Percentiles rank a stretch among this genome's conserved stretches.
Conservation (phyloP, 2,113 vertebrate species). For the Hydrochoerus hydrochaeris region DNA sequence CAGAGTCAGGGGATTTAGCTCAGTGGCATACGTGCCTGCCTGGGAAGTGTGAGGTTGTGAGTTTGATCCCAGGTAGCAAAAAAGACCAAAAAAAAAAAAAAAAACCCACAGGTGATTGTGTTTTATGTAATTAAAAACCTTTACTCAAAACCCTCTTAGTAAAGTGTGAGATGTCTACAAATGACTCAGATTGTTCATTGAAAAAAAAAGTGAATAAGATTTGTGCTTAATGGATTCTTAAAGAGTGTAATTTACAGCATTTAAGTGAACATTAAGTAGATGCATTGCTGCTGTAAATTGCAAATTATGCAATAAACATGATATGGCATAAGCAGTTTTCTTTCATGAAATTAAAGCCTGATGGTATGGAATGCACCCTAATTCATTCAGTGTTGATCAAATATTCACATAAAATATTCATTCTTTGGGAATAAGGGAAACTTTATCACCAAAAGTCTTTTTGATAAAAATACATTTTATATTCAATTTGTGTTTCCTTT, state of each 20-base stretch:
- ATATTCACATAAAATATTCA: conserved; percentile 37
- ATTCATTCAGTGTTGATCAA: conserved; percentile 36
- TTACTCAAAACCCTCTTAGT: neutral
- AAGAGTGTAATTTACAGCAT: conserved; percentile 55
- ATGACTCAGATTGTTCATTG: conserved; percentile 3
- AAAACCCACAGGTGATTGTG: neutral
- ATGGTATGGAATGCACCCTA: conserved; percentile 14
- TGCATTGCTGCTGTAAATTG: conserved; percentile 41
- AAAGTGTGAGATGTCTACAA: conserved; percentile 24
- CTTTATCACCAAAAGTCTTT: neutral
- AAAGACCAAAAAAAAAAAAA: too few relatives aligned
- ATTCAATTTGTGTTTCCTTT: neutral
- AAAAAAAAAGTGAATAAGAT: neutral
- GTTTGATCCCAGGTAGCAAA: too few relatives aligned
- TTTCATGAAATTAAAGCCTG: conserved; percentile 53
- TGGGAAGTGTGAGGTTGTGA: too few relatives aligned
- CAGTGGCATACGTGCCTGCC: too few relatives aligned
- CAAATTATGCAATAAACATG: conserved; percentile 61
- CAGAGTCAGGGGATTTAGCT: too few relatives aligned
- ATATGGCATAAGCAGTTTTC: conserved; percentile 48
- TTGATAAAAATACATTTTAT: conserved; percentile 33
- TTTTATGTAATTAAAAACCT: conserved; percentile 46
- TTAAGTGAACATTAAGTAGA: conserved; percentile 67
- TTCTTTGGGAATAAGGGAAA: neutral
- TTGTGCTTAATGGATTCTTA: conserved; percentile 32